phyloP scores from a whole-genome alignment of 2,888 invertebrate species.

The Erebia aethiops region DNA sequence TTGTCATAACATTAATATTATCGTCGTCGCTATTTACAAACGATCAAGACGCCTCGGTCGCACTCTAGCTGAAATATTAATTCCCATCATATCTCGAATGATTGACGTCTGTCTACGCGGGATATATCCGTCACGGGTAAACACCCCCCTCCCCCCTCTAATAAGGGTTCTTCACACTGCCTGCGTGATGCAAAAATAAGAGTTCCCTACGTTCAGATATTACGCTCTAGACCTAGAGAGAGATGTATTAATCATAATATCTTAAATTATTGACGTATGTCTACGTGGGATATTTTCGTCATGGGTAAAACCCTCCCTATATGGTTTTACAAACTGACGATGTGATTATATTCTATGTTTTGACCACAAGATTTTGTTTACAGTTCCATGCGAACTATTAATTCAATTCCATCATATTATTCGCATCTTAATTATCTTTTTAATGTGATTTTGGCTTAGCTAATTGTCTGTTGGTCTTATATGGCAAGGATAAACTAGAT shows the following conservation, averaged over 20 bases:
- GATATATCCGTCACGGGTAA: constrained; percentile 79
- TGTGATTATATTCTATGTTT: no score
- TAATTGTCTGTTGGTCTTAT: no score
- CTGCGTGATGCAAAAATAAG: neutral
- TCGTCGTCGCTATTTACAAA: constrained; percentile 37
- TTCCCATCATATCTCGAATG: constrained; percentile 78
- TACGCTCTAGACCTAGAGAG: constrained; percentile 6
- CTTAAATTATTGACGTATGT: constrained; percentile 77
- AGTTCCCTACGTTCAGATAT: neutral
- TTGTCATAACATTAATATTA: constrained; percentile 15
- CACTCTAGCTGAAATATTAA: constrained; percentile 69
- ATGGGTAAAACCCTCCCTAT: constrained; percentile 65
- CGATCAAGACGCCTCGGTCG: constrained; percentile 55
- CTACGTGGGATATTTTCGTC: constrained; percentile 80
- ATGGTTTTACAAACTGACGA: neutral
- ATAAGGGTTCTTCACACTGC: neutral
- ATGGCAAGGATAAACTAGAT: no score
- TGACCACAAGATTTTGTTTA: no score
- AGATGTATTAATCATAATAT: constrained; percentile 77
- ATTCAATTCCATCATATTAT: no score
- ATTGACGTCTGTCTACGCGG: constrained; percentile 80
- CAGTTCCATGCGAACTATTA: no score
- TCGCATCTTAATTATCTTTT: no score
- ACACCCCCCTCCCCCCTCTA: constrained; percentile 56
- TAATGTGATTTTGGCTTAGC: no score